phyloP scores from a whole-genome alignment of 2,797 vertebrate genomes.

The Naso thynnoides region DNA sequence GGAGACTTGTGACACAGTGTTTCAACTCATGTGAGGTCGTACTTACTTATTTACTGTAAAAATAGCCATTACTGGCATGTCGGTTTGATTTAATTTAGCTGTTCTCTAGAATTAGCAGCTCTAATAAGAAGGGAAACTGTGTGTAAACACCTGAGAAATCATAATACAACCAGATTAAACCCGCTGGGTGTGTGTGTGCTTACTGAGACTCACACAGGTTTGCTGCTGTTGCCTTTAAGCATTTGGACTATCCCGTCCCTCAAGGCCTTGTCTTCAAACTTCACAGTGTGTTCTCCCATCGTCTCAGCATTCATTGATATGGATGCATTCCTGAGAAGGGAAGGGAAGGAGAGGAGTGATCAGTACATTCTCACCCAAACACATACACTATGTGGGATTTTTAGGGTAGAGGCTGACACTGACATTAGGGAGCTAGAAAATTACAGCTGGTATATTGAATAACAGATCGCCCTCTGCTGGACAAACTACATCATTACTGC shows the following conservation, averaged over 20 bases:
- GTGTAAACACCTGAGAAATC: not conserved
- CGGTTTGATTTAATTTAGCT: not conserved
- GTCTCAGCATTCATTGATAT: slow-evolving; percentile 83
- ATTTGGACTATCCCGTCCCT: slow-evolving; percentile 80
- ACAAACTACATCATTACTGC: no score
- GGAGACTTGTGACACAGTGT: not conserved
- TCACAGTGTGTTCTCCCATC: slow-evolving; percentile 81
- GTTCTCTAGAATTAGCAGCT: not conserved
- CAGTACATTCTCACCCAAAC: not conserved
- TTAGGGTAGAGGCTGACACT: no score
- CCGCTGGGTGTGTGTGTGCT: not conserved
- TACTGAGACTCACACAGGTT: slow-evolving; percentile 78
- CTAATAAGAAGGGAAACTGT: not conserved
- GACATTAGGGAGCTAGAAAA: no score
- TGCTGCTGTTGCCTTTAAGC: slow-evolving; percentile 78
- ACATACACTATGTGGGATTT: not conserved
- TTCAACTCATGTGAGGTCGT: not conserved
- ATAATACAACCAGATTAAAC: not conserved
- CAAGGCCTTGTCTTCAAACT: slow-evolving; percentile 72
- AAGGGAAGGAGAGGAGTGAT: not conserved
- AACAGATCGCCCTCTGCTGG: no score
- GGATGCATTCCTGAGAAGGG: slow-evolving; percentile 81
- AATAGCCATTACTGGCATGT: not conserved
- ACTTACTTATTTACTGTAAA: not conserved
- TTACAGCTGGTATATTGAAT: no score